phyloP scores from a whole-genome alignment of 2,888 invertebrate species.

The Oscheius sp. region DNA sequence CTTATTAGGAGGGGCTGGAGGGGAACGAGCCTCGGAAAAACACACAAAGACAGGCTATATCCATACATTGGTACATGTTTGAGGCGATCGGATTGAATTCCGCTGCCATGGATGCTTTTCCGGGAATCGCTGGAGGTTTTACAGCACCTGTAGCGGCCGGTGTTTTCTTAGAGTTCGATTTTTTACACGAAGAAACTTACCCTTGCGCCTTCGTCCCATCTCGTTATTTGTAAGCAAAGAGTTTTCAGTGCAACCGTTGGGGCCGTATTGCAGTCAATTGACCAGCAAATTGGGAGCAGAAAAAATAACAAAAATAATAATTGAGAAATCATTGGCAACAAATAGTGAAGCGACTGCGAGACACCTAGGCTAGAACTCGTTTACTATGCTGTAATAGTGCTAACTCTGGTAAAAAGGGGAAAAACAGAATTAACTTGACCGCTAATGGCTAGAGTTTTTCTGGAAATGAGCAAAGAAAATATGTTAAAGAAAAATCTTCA shows the following conservation, averaged over 20 bases:
- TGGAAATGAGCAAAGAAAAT: too few relatives aligned
- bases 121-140: slow-evolving; percentile 55
- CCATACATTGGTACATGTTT: slow-evolving; percentile 50
- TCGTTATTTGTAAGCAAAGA: slow-evolving; percentile 40
- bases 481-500: too few relatives aligned
- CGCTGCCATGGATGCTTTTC: slow-evolving; percentile 43
- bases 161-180: background rate
- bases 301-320: background rate
- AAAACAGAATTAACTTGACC: too few relatives aligned
- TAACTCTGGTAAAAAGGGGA: too few relatives aligned
- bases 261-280: slow-evolving; percentile 39
- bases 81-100: slow-evolving; percentile 49
- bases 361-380: background rate
- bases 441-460: too few relatives aligned
- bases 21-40: slow-evolving; percentile 39
- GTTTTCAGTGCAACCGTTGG: slow-evolving; percentile 40
- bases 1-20: background rate
- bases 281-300: background rate
- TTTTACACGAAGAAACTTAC: slow-evolving; percentile 21
- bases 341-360: background rate
- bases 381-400: background rate
- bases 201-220: slow-evolving; percentile 45
- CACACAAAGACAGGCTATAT: slow-evolving; percentile 46
- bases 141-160: slow-evolving; percentile 33
- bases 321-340: background rate